Base-by-base conservation (phyloP, 2,888 invertebrate species). In the Brenthis hecate region DNA sequence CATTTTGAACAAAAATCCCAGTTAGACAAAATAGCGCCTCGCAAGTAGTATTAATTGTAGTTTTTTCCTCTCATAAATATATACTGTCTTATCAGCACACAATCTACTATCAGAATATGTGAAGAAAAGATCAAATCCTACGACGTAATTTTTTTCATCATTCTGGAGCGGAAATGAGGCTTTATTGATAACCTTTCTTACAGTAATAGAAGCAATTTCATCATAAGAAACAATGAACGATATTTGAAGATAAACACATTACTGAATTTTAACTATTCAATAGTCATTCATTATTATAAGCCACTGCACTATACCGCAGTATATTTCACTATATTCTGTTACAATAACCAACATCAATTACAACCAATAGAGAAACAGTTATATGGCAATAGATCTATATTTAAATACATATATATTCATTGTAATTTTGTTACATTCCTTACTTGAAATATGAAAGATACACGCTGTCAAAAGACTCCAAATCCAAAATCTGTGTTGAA, bases 391-490 rank as follows among this genome's bases (percentile, higher is more conserved):
- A 73, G 56, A 61, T 68, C 54, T 61, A 66, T 64, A 61, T 19
- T 50, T 70, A 43, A 63, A 64, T 61, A 68, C 19, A 19, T 1
- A 19, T 61, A 60, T 60, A 65, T 62, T 65, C 61, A 65, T 65
- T 62, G 58, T 53, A 47, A 70, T 66, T 66, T 60, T 64, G 65
- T 71, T 56, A 69, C 69, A 71, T 48, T 63, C 47, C 53, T 70
- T 69, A 73, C 60, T 69, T 65, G 81, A 81, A 78, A 78, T 81
- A 81, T 78, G 82, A 85, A 84, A 85, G 83, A 79, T 85, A 81
- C 75, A 77, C 78, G 78, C 83, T 83, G 87, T 89, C 88, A 89
- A 88, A 86, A 89, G 88, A 89, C 88, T 80, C 84, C 85, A 79
- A 81, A 86, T 88, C 87, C 82, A 90, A 88, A 89, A 88, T 60